Evolutionary conservation across 2,888 invertebrate genomes (phyloP).

Genomic region (Acheta domesticus): DNA sequence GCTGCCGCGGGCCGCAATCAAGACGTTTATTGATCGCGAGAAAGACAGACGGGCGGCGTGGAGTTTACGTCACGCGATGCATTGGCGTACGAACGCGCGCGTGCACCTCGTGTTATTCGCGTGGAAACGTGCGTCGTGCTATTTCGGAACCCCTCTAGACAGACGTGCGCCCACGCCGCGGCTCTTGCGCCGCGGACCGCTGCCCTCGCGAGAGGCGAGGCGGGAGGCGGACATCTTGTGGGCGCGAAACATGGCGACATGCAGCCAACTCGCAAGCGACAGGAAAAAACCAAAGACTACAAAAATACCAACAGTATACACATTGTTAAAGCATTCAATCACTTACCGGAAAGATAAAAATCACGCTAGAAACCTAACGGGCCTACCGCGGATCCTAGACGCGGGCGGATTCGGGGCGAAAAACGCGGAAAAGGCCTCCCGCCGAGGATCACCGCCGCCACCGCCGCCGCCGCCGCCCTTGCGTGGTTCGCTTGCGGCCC

Average conservation of each 20-base stretch:
- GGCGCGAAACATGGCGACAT: neutral
- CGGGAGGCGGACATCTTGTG: neutral
- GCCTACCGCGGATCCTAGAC: slow-evolving; percentile 10
- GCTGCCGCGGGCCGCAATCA: neutral
- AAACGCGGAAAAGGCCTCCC: neutral
- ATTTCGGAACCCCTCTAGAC: neutral
- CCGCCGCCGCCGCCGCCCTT: neutral
- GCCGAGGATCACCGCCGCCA: neutral
- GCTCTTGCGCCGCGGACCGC: neutral
- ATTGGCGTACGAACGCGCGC: too few species aligned
- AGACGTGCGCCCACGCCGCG: neutral
- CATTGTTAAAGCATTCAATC: neutral
- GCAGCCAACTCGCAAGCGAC: neutral
- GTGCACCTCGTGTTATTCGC: too few species aligned
- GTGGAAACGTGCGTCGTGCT: too few species aligned
- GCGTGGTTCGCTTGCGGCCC: neutral
- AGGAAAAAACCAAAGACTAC: slow-evolving; percentile 1
- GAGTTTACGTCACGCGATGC: too few species aligned
- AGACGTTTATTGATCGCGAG: neutral
- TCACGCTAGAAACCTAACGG: slow-evolving; percentile 18
- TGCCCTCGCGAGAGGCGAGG: neutral
- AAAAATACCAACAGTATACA: slow-evolving; percentile 6
- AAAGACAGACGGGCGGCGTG: too few species aligned
- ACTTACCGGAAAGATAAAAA: neutral
- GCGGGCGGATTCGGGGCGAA: neutral